phyloP scores from a whole-genome alignment of 2,113 vertebrate genomes.

The Lates calcarifer region DNA sequence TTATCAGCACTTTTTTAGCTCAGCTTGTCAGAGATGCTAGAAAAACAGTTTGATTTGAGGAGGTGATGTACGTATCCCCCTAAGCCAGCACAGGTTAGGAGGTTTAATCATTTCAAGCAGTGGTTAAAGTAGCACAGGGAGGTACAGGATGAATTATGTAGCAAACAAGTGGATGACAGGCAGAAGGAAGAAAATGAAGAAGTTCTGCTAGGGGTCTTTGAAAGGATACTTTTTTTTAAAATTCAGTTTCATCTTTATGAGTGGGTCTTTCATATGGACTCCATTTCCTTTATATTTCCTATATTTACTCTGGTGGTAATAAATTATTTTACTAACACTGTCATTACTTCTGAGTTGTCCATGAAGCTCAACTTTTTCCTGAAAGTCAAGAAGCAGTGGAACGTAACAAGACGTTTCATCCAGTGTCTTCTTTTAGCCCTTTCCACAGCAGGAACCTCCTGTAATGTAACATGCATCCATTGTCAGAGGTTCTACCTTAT shows the following conservation, averaged over 20 bases:
- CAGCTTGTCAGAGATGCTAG: slow-evolving; percentile 8
- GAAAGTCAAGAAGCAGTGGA: neutral
- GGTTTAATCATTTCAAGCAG: slow-evolving; percentile 51
- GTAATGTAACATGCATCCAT: neutral
- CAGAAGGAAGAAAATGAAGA: too few relatives aligned
- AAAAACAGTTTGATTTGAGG: slow-evolving; percentile 45
- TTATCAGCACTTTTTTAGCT: slow-evolving; percentile 32
- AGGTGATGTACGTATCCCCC: slow-evolving; percentile 42
- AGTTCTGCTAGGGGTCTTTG: slow-evolving; percentile 24
- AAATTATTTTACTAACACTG: too few relatives aligned
- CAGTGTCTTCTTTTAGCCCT: too few relatives aligned
- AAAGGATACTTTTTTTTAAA: slow-evolving; percentile 33
- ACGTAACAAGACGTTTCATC: neutral
- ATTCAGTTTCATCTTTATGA: neutral
- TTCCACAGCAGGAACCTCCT: too few relatives aligned
- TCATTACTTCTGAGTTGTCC: neutral
- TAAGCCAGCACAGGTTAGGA: slow-evolving; percentile 28
- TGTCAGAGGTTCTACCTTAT: neutral
- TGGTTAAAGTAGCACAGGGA: slow-evolving; percentile 44
- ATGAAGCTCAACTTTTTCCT: neutral
- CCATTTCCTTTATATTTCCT: neutral
- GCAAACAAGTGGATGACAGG: slow-evolving; percentile 46
- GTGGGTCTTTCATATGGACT: neutral
- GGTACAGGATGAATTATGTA: slow-evolving; percentile 53
- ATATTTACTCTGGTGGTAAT: too few relatives aligned